Evolutionary conservation across 2,113 vertebrate species (phyloP), one percentile per base, ranked within the genome.

Genomic region (Pyxicephalus adspersus): DNA sequence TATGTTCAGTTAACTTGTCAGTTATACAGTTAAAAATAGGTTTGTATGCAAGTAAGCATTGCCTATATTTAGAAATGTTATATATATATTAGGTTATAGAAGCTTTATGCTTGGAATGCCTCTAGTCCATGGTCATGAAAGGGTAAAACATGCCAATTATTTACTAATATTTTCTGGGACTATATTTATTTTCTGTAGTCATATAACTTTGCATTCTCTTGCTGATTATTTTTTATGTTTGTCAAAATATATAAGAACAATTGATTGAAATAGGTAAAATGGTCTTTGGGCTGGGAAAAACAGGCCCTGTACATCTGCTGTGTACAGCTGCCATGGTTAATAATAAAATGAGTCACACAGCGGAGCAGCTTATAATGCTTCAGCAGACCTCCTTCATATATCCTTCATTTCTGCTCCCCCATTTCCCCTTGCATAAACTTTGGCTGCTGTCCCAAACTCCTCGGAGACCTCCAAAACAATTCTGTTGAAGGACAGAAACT

Each of bases 291-390:
- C 64, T 79, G 77, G 77, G 77, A 79, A 66, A 57, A 68, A 60
- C 77, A 79, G 67, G 57, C 67, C 54, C 78, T 81, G 78, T 81
- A 23, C 68, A 81, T 81, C 78, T 81, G 78, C 67, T 81, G 38
- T 81, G 78, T 81, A 64, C 78, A 72, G 67, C 60, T 81, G 78
- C 78, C 68, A 63, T 81, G 45, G 57, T 81, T 81, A 81, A 81
- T 81, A 81, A 81, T 81, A 73, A 81, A 81, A 81, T 72, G 78
- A 81, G 23, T 80, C 78, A 81, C 78, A 72, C 67, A 81, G 67
- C 63, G 68, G 68, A 81, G 67, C 70, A 61, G 67, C 34, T 81
- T 81, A 72, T 81, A 73, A 72, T 81, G 78, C 78, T 81, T 73
- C 31, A 61, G 65, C 78, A 54, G 78, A 63, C 68, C 68, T 73